Base-by-base conservation (phyloP, 1,140 invertebrate genomes). In the Oreohelix idahoensis region DNA sequence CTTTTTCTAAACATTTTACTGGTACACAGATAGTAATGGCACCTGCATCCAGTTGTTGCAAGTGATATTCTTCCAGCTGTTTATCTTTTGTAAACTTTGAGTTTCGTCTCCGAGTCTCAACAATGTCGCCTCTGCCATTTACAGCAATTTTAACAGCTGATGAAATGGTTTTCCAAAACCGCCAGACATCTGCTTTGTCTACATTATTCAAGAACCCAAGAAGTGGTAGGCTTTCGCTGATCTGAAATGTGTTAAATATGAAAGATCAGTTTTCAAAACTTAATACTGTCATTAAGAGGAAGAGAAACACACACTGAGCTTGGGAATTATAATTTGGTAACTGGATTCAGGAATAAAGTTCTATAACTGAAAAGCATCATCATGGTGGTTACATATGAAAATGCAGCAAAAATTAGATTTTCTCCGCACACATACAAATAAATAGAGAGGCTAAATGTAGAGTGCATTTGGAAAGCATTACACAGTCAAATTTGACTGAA, bases 101-200 rank as follows among this genome's bases (percentile, higher is more conserved):
- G 36, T 63, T 79, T 42, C 63, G 49, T n/a, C 45, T 45, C 1
- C 10, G 79, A 23, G 79, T 80, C 39, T 80, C 63, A 36, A 80
- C 36, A 11, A 80, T 49, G 20, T 80, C 79, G 11, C 80, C 80
- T 35, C 73, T 74, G 15, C 80, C 80, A 82, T 75, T 74, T 35
- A 82, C 70, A 58, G 80, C 80, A 74, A 82, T 82, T 75, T 82
- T 82, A 15, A 82, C 80, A 75, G 80, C 80, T 29, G 80, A 73
- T 23, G 80, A 82, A 58, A 82, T 32, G 8, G 80, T 75, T 63
- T 82, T 82, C 80, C 80, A 82, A 75, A 74, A 82, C 38, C 70
- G 69, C 76, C 71, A 77, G 11, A 73, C n/a, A 79, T 73, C 83
- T 58, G 13, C 36, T 79, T 84, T 74, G 51, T 73, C 70, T n/a